A percentile compares a stretch with the other conserved stretches of the same genome.
Evolutionary conservation across 2,797 vertebrate species (phyloP).

Genomic region (Discoglossus pictus): DNA sequence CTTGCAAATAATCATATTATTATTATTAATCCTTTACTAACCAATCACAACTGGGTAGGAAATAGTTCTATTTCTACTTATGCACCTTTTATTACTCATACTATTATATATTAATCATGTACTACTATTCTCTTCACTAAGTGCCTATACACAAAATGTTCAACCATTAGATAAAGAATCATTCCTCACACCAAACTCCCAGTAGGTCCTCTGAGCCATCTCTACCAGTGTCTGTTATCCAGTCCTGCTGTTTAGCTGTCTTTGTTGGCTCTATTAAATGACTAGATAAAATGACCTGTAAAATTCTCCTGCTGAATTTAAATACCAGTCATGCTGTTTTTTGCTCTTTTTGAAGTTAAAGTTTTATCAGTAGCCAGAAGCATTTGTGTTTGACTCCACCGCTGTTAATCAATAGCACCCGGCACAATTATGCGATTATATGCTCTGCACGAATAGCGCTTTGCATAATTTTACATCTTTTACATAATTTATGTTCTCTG

Average conservation of each 20-base stretch:
- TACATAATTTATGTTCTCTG: conserved; percentile 56
- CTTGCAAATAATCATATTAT: too few species aligned
- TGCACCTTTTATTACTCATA: too few species aligned
- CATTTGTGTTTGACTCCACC: conserved; percentile 50
- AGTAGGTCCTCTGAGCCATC: background rate
- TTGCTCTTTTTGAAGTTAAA: conserved; percentile 44
- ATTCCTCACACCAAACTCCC: background rate
- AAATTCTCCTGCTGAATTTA: conserved; percentile 44
- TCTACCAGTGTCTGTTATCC: conserved; percentile 1
- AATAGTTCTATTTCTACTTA: too few species aligned
- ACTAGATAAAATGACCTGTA: conserved; percentile 41
- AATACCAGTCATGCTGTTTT: conserved; percentile 36
- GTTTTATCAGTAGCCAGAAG: conserved; percentile 53
- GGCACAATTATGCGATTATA: conserved; percentile 22
- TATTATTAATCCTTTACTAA: too few species aligned
- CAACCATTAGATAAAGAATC: too few species aligned
- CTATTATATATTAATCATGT: too few species aligned
- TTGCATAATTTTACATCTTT: conserved; percentile 61
- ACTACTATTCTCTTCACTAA: too few species aligned
- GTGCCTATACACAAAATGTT: too few species aligned
- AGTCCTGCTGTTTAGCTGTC: conserved; percentile 7
- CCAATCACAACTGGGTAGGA: too few species aligned
- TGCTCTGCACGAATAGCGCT: conserved; percentile 48
- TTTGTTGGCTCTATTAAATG: conserved; percentile 38
- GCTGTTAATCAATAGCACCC: conserved; percentile 53